Percentiles rank a stretch among this genome's conserved stretches.
phyloP scores from a whole-genome alignment of 2,113 vertebrate species.

The Piaya cayana region DNA sequence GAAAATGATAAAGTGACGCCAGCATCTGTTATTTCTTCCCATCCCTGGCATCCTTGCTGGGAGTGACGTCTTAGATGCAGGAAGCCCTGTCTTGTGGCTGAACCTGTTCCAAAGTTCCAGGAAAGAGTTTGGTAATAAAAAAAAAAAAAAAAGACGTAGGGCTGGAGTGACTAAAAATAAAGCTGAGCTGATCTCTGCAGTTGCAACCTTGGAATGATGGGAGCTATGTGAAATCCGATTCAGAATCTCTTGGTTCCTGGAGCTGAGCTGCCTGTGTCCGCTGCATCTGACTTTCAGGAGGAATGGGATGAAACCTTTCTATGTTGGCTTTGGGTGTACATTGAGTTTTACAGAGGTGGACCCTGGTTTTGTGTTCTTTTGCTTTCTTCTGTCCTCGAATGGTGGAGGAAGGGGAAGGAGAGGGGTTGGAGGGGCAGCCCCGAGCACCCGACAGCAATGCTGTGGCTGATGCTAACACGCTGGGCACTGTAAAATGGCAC shows the following conservation, averaged over 20 bases:
- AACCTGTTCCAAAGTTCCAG: conserved; percentile 36
- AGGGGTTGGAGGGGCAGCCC: neutral
- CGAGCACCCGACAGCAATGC: rapidly evolving
- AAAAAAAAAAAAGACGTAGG: neutral
- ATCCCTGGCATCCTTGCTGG: neutral
- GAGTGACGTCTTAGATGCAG: neutral
- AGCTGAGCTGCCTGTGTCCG: neutral
- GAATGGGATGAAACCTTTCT: neutral
- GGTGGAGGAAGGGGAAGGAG: neutral
- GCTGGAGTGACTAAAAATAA: conserved; percentile 38
- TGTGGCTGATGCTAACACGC: neutral
- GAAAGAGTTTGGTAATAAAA: conserved; percentile 42
- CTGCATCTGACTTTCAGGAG: neutral
- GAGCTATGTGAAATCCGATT: conserved; percentile 28
- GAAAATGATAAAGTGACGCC: conserved; percentile 81
- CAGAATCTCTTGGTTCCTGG: neutral
- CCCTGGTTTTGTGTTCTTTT: neutral
- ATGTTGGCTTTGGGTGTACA: rapidly evolving
- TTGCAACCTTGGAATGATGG: neutral
- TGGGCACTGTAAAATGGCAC: neutral
- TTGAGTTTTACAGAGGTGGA: rapidly evolving
- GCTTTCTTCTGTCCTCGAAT: neutral
- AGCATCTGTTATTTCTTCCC: conserved; percentile 44
- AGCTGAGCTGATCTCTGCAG: neutral
- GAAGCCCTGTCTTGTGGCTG: neutral